Percentiles rank a stretch among this genome's conserved stretches.
Evolutionary conservation across 2,797 vertebrate genomes (phyloP).

Genomic region (Eleutherodactylus coqui): DNA sequence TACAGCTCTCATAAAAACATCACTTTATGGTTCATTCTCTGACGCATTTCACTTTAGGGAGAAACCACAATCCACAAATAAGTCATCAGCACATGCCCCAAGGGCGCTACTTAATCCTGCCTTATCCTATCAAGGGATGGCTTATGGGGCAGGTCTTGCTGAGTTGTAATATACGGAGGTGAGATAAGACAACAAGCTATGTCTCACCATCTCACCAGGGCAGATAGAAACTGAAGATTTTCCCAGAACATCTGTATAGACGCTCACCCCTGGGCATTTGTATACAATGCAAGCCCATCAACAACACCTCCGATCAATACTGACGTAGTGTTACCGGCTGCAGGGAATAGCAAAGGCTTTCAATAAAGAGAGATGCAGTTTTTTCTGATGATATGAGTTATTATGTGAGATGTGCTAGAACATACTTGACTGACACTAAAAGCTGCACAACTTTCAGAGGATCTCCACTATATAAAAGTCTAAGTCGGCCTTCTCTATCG

Average conservation of each 20-base stretch:
- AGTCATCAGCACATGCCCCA: slow-evolving; percentile 36
- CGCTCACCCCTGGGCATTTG: slow-evolving; percentile 9
- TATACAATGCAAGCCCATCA: neutral
- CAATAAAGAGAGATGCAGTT: slow-evolving; percentile 4
- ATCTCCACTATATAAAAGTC: neutral
- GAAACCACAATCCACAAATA: slow-evolving; percentile 33
- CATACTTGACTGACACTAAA: neutral
- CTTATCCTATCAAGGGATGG: slow-evolving; percentile 43
- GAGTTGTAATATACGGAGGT: slow-evolving; percentile 18
- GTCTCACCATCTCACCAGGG: slow-evolving; percentile 38
- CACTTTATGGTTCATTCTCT: neutral
- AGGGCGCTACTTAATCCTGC: slow-evolving; percentile 23
- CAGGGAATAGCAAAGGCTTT: neutral
- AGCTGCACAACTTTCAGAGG: neutral
- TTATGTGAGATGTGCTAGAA: neutral
- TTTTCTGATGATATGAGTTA: neutral
- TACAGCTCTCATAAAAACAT: slow-evolving; percentile 33
- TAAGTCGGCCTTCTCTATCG: neutral
- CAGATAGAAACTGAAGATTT: slow-evolving; percentile 18
- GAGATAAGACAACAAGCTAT: slow-evolving; percentile 23
- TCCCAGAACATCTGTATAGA: slow-evolving; percentile 18
- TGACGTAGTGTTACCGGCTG: neutral
- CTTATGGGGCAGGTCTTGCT: slow-evolving; percentile 26
- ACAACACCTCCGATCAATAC: slow-evolving; percentile 7
- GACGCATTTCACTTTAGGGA: neutral